Evolutionary conservation across 1,140 invertebrate species (phyloP), one percentile per base, ranked within the genome.

Genomic region (Hetaerina americana): DNA sequence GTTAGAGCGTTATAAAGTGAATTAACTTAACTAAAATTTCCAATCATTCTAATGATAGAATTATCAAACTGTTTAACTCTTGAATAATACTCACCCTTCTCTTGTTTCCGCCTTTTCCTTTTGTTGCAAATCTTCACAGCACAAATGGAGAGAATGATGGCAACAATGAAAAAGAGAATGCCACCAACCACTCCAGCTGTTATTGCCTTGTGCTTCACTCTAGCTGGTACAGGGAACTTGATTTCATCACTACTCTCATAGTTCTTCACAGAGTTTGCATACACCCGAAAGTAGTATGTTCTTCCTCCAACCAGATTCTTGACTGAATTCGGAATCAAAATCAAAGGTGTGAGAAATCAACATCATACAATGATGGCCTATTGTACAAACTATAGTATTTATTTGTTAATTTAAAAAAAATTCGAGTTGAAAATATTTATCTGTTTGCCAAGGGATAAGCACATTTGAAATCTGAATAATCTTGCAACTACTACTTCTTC

Each of bases 101-200:
- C 94, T 83, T 96, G 93, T 90, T 95, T 96, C 86, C 93, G 90
- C 82, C 94, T 87, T 83, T 96, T 96, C 79, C 94, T 85, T 83
- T 96, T 95, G 86, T 96, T 96, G 87, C 94, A 96, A 81, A 96
- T 95, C 87, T 97, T 97, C 77, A 97, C 94, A 76, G 93, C 92
- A 86, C 94, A 96, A 78, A 97, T 92, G 73, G 94, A 95, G 77
- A 96, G 87, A 80, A 96, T 96, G 81, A 97, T 96, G 79, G 94
- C 94, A 77, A 96, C 93, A 78, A 96, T 94, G 87, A 96, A 96
- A 85, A 97, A 96, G 76, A 97, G 86, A 78, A 97, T 92, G 74
- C 94, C 94, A 76, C 94, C 95, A 70, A 96, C 94, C 73, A 96
- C 91, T 66, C 94, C 94, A 75, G 94, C 93, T 73, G 93, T 95